A percentile compares a stretch with the other conserved stretches of the same genome.
These are phyloP conservation scores for Achroia grisella DNA, from an alignment of 1,140 invertebrate genomes.

Conservation along the genomic window DNA sequence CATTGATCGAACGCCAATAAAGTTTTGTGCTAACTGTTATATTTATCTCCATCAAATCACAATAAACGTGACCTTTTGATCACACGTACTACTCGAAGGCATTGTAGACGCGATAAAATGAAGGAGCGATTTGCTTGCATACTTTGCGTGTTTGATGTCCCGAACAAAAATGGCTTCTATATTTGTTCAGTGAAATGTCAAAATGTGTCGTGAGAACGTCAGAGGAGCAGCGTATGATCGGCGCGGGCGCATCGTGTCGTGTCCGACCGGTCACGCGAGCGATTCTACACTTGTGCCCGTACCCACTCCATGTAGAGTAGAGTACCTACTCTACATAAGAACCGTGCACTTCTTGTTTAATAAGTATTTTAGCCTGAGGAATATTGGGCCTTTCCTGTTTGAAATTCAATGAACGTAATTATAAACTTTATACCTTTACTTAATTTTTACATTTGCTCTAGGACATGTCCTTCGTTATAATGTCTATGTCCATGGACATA, in stretches of 20 bases:
- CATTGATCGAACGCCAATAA: conserved; percentile 18
- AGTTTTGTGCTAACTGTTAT: conserved; percentile 12
- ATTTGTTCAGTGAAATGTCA: conserved; percentile 69
- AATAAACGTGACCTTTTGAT: conserved; percentile 19
- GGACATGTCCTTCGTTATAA: no score
- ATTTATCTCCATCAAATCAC: conserved; percentile 20
- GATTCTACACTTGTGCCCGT: conserved; percentile 39
- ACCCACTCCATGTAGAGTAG: conserved; percentile 4
- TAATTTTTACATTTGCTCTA: no score
- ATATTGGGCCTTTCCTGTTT: conserved; percentile 10
- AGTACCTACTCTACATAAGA: neutral
- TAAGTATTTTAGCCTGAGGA: conserved; percentile 22
- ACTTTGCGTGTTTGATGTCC: conserved; percentile 28
- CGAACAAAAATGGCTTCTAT: conserved; percentile 62
- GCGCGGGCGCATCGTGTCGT: conserved; percentile 34
- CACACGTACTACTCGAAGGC: conserved; percentile 12
- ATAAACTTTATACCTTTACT: neutral
- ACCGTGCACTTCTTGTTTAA: conserved; percentile 11
- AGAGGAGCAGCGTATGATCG: conserved; percentile 36
- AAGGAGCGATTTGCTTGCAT: conserved; percentile 33
- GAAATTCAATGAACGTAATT: neutral
- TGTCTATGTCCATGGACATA: no score
- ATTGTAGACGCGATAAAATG: conserved; percentile 16
- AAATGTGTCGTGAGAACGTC: conserved; percentile 63
- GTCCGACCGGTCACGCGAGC: conserved; percentile 50